Evolutionary conservation across 2,888 invertebrate genomes (phyloP).

Genomic region (Carterocephalus palaemon): DNA sequence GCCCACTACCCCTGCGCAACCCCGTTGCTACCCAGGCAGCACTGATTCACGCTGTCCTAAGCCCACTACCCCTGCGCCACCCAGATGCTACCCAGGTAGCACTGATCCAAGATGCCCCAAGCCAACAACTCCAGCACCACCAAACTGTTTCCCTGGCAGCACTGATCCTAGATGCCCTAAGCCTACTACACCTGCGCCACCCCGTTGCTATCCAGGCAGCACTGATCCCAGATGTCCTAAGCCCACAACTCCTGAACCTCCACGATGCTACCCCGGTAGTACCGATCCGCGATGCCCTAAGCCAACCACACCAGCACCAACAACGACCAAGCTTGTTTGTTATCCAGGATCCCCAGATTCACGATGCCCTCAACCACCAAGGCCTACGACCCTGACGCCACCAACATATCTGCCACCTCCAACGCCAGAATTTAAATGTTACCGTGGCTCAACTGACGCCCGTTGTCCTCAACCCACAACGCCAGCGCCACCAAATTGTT

Average conservation of each 20-base stretch:
- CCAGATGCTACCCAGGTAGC: conserved; percentile 30
- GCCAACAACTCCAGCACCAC: conserved; percentile 29
- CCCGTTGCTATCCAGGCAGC: conserved; percentile 43
- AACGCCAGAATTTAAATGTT: conserved; percentile 30
- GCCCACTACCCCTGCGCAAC: conserved; percentile 25
- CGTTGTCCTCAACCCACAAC: conserved; percentile 33
- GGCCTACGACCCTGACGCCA: conserved; percentile 23
- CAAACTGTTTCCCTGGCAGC: conserved; percentile 37
- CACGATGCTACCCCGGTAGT: conserved; percentile 25
- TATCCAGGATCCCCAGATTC: conserved; percentile 34
- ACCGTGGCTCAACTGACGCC: conserved; percentile 37
- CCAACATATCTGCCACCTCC: conserved; percentile 26
- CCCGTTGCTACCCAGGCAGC: conserved; percentile 27
- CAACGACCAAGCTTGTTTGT: too few relatives aligned
- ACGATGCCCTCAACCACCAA: conserved; percentile 33
- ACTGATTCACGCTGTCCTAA: conserved; percentile 26
- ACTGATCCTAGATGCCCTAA: conserved; percentile 35
- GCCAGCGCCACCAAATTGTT: conserved; percentile 31
- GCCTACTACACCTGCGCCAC: conserved; percentile 32
- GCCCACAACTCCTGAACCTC: conserved; percentile 24
- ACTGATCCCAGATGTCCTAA: conserved; percentile 36
- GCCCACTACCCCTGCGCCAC: conserved; percentile 22
- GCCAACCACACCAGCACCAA: conserved; percentile 22
- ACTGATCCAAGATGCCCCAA: conserved; percentile 28
- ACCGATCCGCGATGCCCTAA: conserved; percentile 36